Evolutionary conservation across 2,797 vertebrate species (phyloP).

Genomic region (Choloepus didactylus): DNA sequence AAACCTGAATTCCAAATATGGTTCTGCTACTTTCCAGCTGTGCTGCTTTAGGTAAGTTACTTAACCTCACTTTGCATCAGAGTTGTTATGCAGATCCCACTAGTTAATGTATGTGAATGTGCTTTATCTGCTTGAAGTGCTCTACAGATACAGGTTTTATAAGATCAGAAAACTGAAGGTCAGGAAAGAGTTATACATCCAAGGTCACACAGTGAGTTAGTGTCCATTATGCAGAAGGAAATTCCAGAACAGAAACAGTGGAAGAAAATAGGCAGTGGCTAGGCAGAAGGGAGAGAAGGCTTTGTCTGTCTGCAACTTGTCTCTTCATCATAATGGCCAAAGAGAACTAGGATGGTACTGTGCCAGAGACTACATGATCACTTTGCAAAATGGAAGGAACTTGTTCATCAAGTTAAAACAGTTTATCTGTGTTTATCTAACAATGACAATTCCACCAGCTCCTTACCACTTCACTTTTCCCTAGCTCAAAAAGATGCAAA

Average conservation of each 20-base stretch:
- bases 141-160: conserved; percentile 15
- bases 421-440: conserved; percentile 40
- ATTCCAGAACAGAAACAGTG: not conserved
- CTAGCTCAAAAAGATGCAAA: conserved; percentile 2
- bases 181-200: not conserved
- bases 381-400: conserved; percentile 21
- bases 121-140: not conserved
- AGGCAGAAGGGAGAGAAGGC: not conserved
- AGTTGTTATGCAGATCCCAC: not conserved
- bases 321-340: not conserved
- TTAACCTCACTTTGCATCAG: conserved; percentile 33
- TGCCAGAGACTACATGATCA: conserved; percentile 11
- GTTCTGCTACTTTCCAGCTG: not conserved
- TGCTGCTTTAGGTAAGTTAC: not conserved
- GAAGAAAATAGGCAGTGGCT: not conserved
- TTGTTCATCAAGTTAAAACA: not conserved
- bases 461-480: not conserved
- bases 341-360: not conserved
- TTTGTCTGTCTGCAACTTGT: not conserved
- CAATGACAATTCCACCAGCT: conserved; percentile 54
- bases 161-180: conserved; percentile 38
- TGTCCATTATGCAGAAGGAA: not conserved
- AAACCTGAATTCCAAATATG: conserved; percentile 44
- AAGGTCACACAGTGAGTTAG: not conserved
- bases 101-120: not conserved